Evolutionary conservation across 1,140 invertebrate genomes (phyloP), one percentile per base, ranked within the genome.

Genomic region (Drosophila insularis): DNA sequence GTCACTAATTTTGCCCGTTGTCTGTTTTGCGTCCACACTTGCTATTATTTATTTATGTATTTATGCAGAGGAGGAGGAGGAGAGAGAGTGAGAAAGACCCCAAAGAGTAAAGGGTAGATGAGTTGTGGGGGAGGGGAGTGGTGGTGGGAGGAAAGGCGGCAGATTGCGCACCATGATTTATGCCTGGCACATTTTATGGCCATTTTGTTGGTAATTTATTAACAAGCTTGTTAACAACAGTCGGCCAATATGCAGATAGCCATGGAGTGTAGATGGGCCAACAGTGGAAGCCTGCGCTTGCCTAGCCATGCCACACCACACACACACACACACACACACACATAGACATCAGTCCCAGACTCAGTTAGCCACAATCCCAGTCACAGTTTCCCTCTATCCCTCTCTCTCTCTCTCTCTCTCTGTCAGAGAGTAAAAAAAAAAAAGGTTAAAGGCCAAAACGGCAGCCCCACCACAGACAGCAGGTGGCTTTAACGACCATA

Each of bases 171-270:
- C 68, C 75, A 84, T 89, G 84, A 89, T 89, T 89, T 89, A 89
- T 89, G 84, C 77, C 61, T 89, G 84, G 84, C 84, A 89, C 80
- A 89, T 89, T 89, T 89, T 89, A 89, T 89, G 84, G 84, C 84
- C 80, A 89, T 89, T 89, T 89, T 89, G 84, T 89, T 89, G 85
- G 84, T 89, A 89, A 89, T 89, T 89, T 89, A 89, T 89, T 89
- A 89, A 89, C 84, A 89, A 89, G 84, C 84, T 89, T 89, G 84
- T 89, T 89, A 89, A 89, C 84, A 89, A 89, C 79, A 77, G 67
- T 87, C 84, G 63, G 67, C 77, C 68, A 76, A 76, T 79, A 79
- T 79, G 69, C 77, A 79, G 69, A 56, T 66, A 66, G 27, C 37
- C 63, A 50, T 19, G 21, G 43, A 11, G 11, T 37, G 35, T 37